Evolutionary conservation across 1,140 invertebrate species (phyloP).

Genomic region (Drosophila mojavensis): DNA sequence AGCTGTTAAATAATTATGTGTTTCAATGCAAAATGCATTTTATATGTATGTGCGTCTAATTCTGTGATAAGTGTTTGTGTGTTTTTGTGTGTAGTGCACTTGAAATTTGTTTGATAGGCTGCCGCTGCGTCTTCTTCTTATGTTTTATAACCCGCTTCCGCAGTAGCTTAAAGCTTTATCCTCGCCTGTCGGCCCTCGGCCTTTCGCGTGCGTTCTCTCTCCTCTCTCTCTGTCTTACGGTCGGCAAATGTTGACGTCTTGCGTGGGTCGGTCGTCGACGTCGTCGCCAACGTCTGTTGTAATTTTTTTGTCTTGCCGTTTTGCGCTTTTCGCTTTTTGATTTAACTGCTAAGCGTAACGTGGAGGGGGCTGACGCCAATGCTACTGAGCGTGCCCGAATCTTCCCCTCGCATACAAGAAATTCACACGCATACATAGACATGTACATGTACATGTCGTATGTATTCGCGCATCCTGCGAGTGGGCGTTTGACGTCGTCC

Average conservation of each 20-base stretch:
- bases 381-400: constrained; percentile 28
- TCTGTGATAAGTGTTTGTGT: not conserved
- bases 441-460: too few relatives aligned
- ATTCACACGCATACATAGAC: too few relatives aligned
- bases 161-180: constrained; percentile 38
- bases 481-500: constrained; percentile 52
- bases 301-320: constrained; percentile 30
- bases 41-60: not conserved
- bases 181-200: constrained; percentile 12
- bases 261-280: constrained; percentile 42
- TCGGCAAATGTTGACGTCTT: constrained; percentile 31
- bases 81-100: constrained; percentile 19
- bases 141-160: constrained; percentile 46
- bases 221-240: not conserved
- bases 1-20: constrained; percentile 14
- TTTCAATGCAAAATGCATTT: not conserved
- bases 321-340: constrained; percentile 40
- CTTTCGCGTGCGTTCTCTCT: not conserved
- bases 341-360: constrained; percentile 19
- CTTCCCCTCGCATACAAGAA: not conserved
- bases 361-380: constrained; percentile 35
- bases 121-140: constrained; percentile 29
- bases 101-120: constrained; percentile 30
- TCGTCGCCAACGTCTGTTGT: constrained; percentile 37
- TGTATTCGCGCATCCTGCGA: constrained; percentile 46